Percentiles rank a stretch among this genome's conserved stretches.
Evolutionary conservation across 1,140 invertebrate species (phyloP).

Genomic region (Hyles euphorbiae): DNA sequence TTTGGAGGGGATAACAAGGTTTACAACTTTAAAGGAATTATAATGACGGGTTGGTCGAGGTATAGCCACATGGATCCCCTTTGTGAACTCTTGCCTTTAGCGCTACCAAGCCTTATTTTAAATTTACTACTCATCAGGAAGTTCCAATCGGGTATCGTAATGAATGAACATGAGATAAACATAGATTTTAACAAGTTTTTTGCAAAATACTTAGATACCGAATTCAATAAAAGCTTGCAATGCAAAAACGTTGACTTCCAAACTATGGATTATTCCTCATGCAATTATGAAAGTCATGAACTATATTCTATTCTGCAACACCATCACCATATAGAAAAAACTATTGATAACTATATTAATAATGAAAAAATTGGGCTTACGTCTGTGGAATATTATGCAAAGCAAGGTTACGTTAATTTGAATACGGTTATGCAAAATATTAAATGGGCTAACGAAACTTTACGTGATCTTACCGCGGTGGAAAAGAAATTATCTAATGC

Average conservation of each 20-base stretch:
- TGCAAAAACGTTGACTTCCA: conserved; percentile 21
- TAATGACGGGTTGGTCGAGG: conserved; percentile 88
- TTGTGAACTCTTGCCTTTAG: conserved; percentile 92
- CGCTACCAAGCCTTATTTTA: conserved; percentile 85
- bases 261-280: conserved; percentile 28
- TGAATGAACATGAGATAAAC: neutral
- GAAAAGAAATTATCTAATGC: conserved; percentile 23
- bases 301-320: conserved; percentile 26
- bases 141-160: conserved; percentile 17
- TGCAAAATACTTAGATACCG: conserved; percentile 11
- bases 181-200: conserved; percentile 17
- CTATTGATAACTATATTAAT: conserved; percentile 24
- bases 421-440: conserved; percentile 22
- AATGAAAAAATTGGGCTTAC: conserved; percentile 25
- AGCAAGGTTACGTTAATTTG: conserved; percentile 32
- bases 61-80: conserved; percentile 94
- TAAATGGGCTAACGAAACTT: conserved; percentile 24
- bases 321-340: conserved; percentile 17
- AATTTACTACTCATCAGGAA: conserved; percentile 49
- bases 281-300: conserved; percentile 31
- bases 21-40: conserved; percentile 69
- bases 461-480: conserved; percentile 21
- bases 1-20: conserved; percentile 39
- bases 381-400: conserved; percentile 30
- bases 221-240: conserved; percentile 17